Percentiles rank a stretch among this genome's conserved stretches.
phyloP scores from a whole-genome alignment of 2,113 vertebrate species.

The Corvus moneduloides region DNA sequence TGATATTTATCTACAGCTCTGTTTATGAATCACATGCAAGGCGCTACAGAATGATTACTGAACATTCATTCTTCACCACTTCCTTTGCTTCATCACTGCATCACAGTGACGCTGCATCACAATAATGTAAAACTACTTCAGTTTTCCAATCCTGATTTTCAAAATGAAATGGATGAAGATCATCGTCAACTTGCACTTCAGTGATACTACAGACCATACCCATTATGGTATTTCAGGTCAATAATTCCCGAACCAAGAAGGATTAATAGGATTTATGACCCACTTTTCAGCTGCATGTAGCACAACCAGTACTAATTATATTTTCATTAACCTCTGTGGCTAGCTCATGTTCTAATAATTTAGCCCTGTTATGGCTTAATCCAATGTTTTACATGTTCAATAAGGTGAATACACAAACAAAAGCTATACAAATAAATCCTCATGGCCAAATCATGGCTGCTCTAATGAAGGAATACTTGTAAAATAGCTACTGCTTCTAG shows the following conservation, averaged over 20 bases:
- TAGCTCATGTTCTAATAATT: slow-evolving; percentile 72
- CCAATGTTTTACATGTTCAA: slow-evolving; percentile 65
- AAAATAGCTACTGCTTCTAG: background rate
- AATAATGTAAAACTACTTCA: background rate
- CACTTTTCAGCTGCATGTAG: slow-evolving; percentile 68
- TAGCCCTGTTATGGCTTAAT: slow-evolving; percentile 63
- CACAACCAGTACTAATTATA: slow-evolving; percentile 72
- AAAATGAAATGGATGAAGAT: background rate
- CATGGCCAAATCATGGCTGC: background rate
- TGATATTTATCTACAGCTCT: background rate
- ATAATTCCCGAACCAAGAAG: slow-evolving; percentile 70
- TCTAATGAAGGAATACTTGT: background rate
- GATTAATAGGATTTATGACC: slow-evolving; percentile 72
- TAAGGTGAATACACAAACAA: slow-evolving; percentile 65
- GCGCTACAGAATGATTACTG: background rate
- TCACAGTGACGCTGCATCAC: background rate
- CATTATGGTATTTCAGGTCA: slow-evolving; percentile 69
- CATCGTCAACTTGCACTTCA: background rate
- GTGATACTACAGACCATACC: slow-evolving; percentile 32
- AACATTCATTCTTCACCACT: background rate
- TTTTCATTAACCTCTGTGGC: slow-evolving; percentile 75
- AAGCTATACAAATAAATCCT: slow-evolving; percentile 41
- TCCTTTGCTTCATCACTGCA: background rate
- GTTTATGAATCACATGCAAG: background rate
- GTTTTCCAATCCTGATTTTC: background rate